Evolutionary conservation across 2,797 vertebrate genomes (phyloP).

Genomic region (Bradypodion pumilum): DNA sequence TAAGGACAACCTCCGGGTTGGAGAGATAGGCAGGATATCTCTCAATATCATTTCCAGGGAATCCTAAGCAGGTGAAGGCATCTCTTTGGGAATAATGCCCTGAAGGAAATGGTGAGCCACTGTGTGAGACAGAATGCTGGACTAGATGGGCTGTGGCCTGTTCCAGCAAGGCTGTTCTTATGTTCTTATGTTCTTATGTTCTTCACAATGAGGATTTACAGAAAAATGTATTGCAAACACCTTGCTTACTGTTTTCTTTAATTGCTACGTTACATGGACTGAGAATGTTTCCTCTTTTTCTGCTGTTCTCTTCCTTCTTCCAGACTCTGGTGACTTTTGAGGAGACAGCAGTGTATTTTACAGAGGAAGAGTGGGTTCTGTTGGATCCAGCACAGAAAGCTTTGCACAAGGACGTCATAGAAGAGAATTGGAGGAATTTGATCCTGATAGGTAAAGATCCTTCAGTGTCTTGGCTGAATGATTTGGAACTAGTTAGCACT

Average conservation of each 20-base stretch:
- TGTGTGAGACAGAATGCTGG: too few species aligned
- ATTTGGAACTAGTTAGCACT: background rate
- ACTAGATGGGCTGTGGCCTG: too few species aligned
- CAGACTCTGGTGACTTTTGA: background rate
- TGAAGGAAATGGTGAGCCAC: too few species aligned
- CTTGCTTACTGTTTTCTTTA: background rate
- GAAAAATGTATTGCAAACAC: background rate
- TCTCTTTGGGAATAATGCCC: too few species aligned
- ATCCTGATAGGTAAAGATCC: background rate
- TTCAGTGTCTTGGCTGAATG: background rate
- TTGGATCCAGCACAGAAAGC: background rate
- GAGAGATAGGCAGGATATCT: too few species aligned
- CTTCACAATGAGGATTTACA: background rate
- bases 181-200: too few species aligned
- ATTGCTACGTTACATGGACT: background rate
- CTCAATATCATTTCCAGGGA: too few species aligned
- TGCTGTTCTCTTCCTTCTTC: background rate
- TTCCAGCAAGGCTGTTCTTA: too few species aligned
- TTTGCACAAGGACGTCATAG: background rate
- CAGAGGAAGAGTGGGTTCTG: background rate
- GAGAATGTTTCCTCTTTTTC: background rate
- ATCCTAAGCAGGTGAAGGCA: too few species aligned
- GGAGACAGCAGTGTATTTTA: background rate
- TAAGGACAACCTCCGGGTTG: too few species aligned
- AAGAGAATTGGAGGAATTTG: background rate